Evolutionary conservation across 2,113 vertebrate genomes (phyloP), one percentile per base, ranked within the genome.

Genomic region (Rhea americana): DNA sequence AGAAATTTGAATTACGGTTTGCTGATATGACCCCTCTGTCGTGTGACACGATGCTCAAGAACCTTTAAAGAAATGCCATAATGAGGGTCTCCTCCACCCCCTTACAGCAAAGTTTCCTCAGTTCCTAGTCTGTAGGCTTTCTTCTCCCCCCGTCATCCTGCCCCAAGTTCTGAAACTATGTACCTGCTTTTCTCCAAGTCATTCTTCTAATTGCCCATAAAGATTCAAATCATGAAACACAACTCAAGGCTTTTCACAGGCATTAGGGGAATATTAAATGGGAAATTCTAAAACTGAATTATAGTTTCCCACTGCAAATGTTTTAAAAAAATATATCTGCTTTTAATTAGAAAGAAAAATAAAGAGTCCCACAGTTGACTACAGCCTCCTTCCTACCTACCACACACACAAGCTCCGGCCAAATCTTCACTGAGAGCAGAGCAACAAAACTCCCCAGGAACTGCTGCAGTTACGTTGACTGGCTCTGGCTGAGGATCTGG

Each of bases 321-420:
- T 63, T 89, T 71, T 55, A 25, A 87, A 81, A 96, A 94, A 48
- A 66, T 25, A 65, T 1, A 48, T 73, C 93, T 97, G 95, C 89
- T 97, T 97, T 96, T 95, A 97, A 97, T 98, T 97, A 97, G 94
- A 96, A 96, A 95, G 94, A 66, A 91, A 96, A 97, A 96, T 65
- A 92, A 77, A 21, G 26, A 71, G 63, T 61, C 55, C 61, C 45
- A 3, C 45, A 74, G 88, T 37, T 95, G 66, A 92, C 62, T 95
- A 65, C 17, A 55, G 48, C 50, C 45, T 82, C 66, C 68, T 93
- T 86, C 85, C 80, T 79, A 73, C 63, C 86, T 85, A 90, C 87
- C 82, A 71, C 79, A 71, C 32, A 35, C 6, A 2, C 1, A 74
- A 61, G 35, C 58, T 91, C 41, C 48, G 59, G 70, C 58, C 77